phyloP scores from a whole-genome alignment of 2,888 invertebrate species.

The Caenorhabditis wallacei region DNA sequence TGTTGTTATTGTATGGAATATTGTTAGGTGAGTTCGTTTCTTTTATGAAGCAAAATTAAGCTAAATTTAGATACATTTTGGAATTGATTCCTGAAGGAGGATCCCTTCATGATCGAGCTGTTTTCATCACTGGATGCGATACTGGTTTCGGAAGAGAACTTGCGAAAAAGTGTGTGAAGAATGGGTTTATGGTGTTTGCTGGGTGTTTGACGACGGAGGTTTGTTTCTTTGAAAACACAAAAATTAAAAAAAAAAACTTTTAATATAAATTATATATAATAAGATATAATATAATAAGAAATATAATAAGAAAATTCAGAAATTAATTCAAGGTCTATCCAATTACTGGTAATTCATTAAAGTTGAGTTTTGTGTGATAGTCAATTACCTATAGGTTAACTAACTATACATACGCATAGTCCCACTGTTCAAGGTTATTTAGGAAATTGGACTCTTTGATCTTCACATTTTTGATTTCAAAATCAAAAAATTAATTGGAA shows the following conservation, averaged over 20 bases:
- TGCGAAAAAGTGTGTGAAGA: conserved; percentile 84
- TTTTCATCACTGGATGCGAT: conserved; percentile 81
- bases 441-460: not conserved
- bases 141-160: conserved; percentile 83
- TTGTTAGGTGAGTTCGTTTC: conserved; percentile 31
- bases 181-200: conserved; percentile 90
- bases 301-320: too few relatives aligned
- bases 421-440: not conserved
- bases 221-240: too few relatives aligned
- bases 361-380: not conserved
- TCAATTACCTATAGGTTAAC: too few relatives aligned
- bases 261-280: too few relatives aligned
- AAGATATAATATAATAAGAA: too few relatives aligned
- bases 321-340: too few relatives aligned
- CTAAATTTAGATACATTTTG: conserved; percentile 46
- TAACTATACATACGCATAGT: not conserved
- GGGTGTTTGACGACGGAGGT: conserved; percentile 86
- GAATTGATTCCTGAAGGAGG: conserved; percentile 67
- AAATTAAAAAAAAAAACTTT: too few relatives aligned
- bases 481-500: too few relatives aligned
- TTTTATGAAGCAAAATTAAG: not conserved
- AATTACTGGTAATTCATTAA: too few relatives aligned
- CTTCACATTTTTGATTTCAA: not conserved
- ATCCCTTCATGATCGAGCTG: conserved; percentile 66
- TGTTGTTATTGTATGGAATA: conserved; percentile 40